Conservation (phyloP, 1,140 invertebrate species). For the Chlorops oryzae region DNA sequence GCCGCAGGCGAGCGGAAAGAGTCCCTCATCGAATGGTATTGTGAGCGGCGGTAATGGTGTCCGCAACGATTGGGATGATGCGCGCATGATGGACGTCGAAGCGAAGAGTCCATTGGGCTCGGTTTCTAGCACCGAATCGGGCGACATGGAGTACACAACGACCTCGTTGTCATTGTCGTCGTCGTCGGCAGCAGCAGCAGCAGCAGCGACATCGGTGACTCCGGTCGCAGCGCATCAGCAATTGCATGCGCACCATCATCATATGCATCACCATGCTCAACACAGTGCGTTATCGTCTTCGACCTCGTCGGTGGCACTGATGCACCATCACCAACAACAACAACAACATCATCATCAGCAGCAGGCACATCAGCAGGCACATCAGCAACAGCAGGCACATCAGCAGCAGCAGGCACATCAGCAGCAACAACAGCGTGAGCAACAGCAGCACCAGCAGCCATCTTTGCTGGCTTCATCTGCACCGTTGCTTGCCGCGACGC, state of each 20-base stretch:
- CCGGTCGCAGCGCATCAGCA: conserved; percentile 6
- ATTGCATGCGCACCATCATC: too few relatives aligned
- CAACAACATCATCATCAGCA: conserved; percentile 51
- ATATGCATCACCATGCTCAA: conserved; percentile 5
- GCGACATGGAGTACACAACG: conserved; percentile 49
- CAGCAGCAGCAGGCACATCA: neutral
- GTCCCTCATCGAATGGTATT: conserved; percentile 52
- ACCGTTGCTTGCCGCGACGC: conserved; percentile 68
- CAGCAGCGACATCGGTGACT: conserved; percentile 41
- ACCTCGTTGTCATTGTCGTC: conserved; percentile 55
- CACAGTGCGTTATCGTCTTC: conserved; percentile 23
- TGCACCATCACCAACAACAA: conserved; percentile 51
- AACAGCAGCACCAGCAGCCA: conserved; percentile 12
- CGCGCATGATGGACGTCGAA: conserved; percentile 66
- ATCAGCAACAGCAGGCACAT: conserved; percentile 4
- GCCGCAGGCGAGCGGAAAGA: conserved; percentile 46
- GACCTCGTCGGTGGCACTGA: conserved; percentile 54
- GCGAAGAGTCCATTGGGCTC: conserved; percentile 77
- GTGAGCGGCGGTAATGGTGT: too few relatives aligned
- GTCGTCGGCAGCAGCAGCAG: conserved; percentile 49
- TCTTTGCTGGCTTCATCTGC: conserved; percentile 51
- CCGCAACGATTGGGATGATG: conserved; percentile 69
- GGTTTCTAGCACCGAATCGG: conserved; percentile 76
- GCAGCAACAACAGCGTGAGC: neutral
- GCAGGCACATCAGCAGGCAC: conserved; percentile 30